phyloP scores from a whole-genome alignment of 2,797 vertebrate species.

The Eupleurogrammus muticus region DNA sequence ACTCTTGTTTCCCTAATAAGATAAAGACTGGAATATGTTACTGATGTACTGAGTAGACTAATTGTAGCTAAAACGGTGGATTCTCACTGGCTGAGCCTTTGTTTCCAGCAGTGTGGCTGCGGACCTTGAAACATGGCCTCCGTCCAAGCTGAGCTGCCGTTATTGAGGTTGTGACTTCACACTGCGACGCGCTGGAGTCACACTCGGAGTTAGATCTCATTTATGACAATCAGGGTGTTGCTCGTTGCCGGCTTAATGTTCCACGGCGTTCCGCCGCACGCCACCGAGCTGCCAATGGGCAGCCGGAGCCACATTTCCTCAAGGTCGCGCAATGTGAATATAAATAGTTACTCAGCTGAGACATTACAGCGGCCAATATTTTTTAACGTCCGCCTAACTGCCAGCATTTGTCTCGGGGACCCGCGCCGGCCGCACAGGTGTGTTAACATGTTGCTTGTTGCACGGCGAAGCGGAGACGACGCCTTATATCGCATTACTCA shows the following conservation, averaged over 20 bases:
- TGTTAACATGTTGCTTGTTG: conserved; percentile 23
- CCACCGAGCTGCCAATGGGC: conserved; percentile 65
- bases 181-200: conserved; percentile 42
- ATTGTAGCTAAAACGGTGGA: no score
- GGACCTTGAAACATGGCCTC: conserved; percentile 32
- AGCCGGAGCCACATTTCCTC: conserved; percentile 38
- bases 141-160: conserved; percentile 33
- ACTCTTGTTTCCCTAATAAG: no score
- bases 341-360: conserved; percentile 60
- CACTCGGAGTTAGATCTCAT: conserved; percentile 53
- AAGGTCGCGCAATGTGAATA: conserved; percentile 70
- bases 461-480: conserved; percentile 13
- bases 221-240: conserved; percentile 57
- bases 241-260: conserved; percentile 73
- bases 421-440: conserved; percentile 39
- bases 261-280: conserved; percentile 57
- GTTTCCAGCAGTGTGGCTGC: background rate
- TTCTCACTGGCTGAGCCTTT: no score
- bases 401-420: conserved; percentile 39
- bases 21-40: no score
- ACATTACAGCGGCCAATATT: conserved; percentile 40
- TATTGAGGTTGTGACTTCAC: conserved; percentile 35
- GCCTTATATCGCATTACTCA: conserved; percentile 35
- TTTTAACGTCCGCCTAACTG: conserved; percentile 26
- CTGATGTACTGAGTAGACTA: no score